Evolutionary conservation across 2,797 vertebrate species (phyloP).

Genomic region (Vultur gryphus): DNA sequence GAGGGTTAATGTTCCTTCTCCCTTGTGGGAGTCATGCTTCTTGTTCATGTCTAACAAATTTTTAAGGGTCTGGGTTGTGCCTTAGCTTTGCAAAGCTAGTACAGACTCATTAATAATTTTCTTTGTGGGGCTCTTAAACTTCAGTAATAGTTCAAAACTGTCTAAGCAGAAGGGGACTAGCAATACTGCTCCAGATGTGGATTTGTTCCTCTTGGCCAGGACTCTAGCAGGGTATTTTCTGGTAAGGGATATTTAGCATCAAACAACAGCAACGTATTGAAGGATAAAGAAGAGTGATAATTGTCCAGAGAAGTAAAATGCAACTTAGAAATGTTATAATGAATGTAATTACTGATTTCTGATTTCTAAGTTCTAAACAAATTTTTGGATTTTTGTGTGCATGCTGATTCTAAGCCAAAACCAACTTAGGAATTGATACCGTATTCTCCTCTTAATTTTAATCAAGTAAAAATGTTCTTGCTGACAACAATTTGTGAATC

Average conservation of each 20-base stretch:
- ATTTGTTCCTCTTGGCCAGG: background rate
- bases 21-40: background rate
- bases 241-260: background rate
- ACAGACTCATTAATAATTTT: background rate
- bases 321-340: background rate
- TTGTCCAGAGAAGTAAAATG: background rate
- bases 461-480: background rate
- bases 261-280: background rate
- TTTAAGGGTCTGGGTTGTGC: background rate
- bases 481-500: background rate
- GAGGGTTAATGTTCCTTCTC: background rate
- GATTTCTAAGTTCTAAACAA: background rate
- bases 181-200: background rate
- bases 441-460: background rate
- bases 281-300: background rate
- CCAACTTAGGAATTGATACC: background rate
- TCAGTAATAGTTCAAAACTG: background rate
- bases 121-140: background rate
- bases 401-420: background rate
- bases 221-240: background rate
- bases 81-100: background rate
- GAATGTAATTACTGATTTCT: background rate
- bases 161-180: background rate
- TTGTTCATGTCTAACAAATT: background rate
- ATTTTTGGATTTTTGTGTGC: background rate